Evolutionary conservation across 1,140 invertebrate genomes (phyloP).

Genomic region (Atta cephalotes): DNA sequence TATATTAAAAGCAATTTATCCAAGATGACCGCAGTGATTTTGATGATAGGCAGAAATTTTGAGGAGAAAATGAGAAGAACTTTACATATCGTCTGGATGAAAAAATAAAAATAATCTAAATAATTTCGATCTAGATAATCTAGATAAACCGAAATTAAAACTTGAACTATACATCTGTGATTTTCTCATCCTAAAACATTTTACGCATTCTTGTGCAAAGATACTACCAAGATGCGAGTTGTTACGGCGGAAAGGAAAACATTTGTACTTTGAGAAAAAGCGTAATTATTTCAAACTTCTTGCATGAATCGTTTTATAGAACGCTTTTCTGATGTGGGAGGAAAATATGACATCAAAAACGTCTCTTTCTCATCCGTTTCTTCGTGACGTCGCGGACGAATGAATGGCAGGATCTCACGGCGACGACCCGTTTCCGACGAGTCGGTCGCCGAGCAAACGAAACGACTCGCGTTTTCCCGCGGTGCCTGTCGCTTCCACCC

Average conservation of each 20-base stretch:
- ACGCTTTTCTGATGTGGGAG: neutral
- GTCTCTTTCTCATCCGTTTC: neutral
- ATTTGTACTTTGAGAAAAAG: neutral
- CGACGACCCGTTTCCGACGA: constrained; percentile 24
- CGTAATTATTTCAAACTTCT: constrained; percentile 5
- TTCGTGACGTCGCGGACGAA: neutral
- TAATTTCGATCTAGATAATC: no score
- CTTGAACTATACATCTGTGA: neutral
- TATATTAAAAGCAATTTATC: no score
- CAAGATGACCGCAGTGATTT: no score
- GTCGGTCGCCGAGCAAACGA: constrained; percentile 5
- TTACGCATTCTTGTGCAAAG: neutral
- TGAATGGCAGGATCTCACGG: constrained; percentile 5
- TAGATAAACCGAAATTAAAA: neutral
- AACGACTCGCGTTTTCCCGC: constrained; percentile 46
- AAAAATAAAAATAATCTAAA: neutral
- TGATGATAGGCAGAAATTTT: no score
- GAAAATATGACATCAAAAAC: neutral
- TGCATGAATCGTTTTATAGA: neutral
- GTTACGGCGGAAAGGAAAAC: neutral
- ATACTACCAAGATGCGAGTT: neutral
- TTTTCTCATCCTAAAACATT: neutral
- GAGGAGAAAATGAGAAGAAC: neutral
- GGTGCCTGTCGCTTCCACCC: neutral
- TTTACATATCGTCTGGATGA: neutral